Evolutionary conservation across 2,113 vertebrate genomes (phyloP), one percentile per base, ranked within the genome.

Genomic region (Micromys minutus): DNA sequence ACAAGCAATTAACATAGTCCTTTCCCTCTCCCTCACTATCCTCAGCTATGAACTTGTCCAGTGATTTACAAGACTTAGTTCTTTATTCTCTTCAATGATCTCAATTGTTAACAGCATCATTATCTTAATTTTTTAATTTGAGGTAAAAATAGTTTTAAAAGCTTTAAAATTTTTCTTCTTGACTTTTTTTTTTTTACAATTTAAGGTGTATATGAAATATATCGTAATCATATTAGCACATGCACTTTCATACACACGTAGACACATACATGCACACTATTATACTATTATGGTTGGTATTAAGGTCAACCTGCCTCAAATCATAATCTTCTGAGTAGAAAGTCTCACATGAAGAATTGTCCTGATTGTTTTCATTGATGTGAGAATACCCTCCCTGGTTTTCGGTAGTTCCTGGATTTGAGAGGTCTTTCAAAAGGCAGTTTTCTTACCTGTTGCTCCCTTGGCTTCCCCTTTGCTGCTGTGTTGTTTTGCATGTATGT

Each of bases 31-130:
- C 61, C 10, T 22, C 42, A 15, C 17, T 19, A 0, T 3, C 74
- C 52, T 75, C 57, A 63, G 17, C 26, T 47, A 24, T 0, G 4
- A 17, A 15, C n/a, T 77, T 39, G 1, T 15, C 71, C 42, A 36
- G 0, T 7, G 47, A 29, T 6, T 21, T 15, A 1, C 1, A 6
- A 13, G 5, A 2, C 45, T 47, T 26, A 11, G 0, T 12, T 9
- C 21, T 36, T 75, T 21, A 16, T 7, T 72, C 29, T 52, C 67
- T 17, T 57, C 15, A 36, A 19, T 16, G 55, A 7, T 50, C n/a
- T 36, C 13, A 1, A 0, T 17, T 42, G 59, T 19, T 21, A 42
- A 12, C 17, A 39, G 65, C 29, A 19, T 71, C 21, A n/a, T 77
- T 50, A 26, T 34, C 59, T 85, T 12, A 45, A 8, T 31, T 34